Percentiles rank a stretch among this genome's conserved stretches.
Conservation (phyloP, 2,888 invertebrate species). For the Venusia cambrica region DNA sequence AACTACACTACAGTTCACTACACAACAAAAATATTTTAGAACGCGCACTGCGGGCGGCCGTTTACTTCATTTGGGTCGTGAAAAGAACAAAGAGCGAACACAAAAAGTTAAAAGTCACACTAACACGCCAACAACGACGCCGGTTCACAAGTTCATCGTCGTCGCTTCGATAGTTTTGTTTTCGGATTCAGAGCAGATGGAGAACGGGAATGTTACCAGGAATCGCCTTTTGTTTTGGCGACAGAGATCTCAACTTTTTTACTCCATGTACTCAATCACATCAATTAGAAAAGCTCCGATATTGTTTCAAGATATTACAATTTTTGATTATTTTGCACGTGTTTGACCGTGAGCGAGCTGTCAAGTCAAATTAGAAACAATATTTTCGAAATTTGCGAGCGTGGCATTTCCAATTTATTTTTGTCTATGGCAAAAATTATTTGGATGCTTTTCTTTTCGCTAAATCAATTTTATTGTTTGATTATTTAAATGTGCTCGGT, state of each 20-base stretch:
- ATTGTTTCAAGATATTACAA: conserved; percentile 19
- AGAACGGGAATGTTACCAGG: conserved; percentile 80
- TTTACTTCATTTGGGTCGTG: conserved; percentile 74
- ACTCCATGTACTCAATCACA: conserved; percentile 32
- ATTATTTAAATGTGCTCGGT: too few relatives aligned
- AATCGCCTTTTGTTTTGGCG: conserved; percentile 41
- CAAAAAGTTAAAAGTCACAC: conserved; percentile 65
- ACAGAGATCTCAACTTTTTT: conserved; percentile 28
- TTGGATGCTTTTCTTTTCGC: conserved; percentile 1
- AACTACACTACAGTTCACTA: conserved; percentile 78
- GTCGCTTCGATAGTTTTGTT: conserved; percentile 68
- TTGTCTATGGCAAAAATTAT: conserved; percentile 45
- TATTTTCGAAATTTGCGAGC: conserved; percentile 51
- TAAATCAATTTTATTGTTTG: too few relatives aligned
- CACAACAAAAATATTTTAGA: conserved; percentile 68
- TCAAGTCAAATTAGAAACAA: conserved; percentile 53
- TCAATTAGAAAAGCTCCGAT: conserved; percentile 23
- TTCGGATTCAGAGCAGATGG: too few relatives aligned
- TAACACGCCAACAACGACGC: conserved; percentile 75
- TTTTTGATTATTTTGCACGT: conserved; percentile 40
- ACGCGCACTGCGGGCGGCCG: conserved; percentile 58
- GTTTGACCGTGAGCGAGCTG: conserved; percentile 46
- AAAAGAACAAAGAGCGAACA: conserved; percentile 74
- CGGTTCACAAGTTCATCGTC: conserved; percentile 79
- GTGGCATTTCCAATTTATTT: conserved; percentile 51